Conservation (phyloP, 2,113 vertebrate species). For the Gymnocephalus cernua region DNA sequence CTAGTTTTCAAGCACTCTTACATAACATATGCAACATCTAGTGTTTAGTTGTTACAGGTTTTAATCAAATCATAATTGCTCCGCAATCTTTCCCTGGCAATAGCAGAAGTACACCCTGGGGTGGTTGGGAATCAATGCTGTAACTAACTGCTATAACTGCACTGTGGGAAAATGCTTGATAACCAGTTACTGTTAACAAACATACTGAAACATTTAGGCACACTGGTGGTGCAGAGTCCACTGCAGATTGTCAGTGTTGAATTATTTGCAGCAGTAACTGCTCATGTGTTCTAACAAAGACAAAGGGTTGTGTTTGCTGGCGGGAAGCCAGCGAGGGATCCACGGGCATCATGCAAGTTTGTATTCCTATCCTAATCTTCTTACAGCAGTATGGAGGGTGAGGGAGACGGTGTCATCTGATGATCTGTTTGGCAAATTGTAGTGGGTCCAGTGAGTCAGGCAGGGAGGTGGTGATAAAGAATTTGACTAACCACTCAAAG, state of each 20-base stretch:
- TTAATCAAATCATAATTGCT: too few species aligned
- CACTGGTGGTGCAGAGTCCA: not conserved
- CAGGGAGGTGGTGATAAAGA: not conserved
- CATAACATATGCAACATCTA: too few species aligned
- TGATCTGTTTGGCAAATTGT: too few species aligned
- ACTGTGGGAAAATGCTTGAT: not conserved
- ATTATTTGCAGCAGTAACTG: not conserved
- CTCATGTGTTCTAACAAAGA: not conserved
- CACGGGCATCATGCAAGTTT: not conserved
- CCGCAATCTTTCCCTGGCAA: too few species aligned
- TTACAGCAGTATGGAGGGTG: too few species aligned
- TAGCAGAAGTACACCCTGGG: not conserved
- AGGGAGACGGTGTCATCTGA: too few species aligned
- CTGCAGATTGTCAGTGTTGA: not conserved
- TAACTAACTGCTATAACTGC: not conserved
- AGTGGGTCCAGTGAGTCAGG: not conserved
- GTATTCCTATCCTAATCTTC: not conserved
- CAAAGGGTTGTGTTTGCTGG: not conserved
- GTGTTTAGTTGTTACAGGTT: too few species aligned
- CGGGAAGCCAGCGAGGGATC: conserved; percentile 2
- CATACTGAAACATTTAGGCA: not conserved
- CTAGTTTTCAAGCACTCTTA: too few species aligned
- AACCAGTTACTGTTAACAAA: not conserved
- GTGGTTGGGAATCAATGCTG: not conserved
- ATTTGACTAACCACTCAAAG: not conserved